Base-by-base conservation (phyloP, 37 sponge, comb jelly and placozoan genomes). In the Aplysina aerophoba region DNA sequence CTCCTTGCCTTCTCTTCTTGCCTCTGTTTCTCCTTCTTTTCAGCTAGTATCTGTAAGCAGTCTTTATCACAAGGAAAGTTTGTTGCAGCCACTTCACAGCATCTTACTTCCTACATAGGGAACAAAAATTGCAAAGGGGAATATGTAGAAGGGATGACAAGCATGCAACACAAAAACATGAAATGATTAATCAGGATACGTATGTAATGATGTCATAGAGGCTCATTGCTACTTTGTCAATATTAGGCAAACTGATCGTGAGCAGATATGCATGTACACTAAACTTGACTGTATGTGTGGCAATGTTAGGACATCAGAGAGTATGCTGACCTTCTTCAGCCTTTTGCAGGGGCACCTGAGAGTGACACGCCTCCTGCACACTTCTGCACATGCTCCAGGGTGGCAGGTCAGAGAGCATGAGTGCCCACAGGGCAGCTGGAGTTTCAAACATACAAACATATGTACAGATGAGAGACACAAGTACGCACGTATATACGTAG, bases 371-470 rank as follows among this genome's bases (percentile, higher is more conserved):
- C 73, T 85, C 59, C 61, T 74, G 61, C 96, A 96, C 31, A 39
- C 61, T n/a, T 74, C 17, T 16, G 84, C 53, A 81, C 96, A 96
- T 14, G 63, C 57, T 35, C 92, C 92, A 66, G 67, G 59, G 68
- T 96, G 96, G 73, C 96, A 96, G 2, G 19, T 53, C 36, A 73
- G 57, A 15, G 89, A 55, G 61, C 96, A 96, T 37, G 89, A 65
- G 73, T 96, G 96, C 36, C 96, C 94, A 88, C 96, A 96, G 4
- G 87, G 34, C 65, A 94, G 57, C 92, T 94, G 72, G n/a, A 36
- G 64, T 55, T 0, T 12, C 31, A 82, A 3, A 63, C 11, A 33
- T 59, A 59, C 11, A 28, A 13, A 65, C 31, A 11, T 33, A 65
- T 28, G 37, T 24, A 71, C 3, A 1, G 15, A 71, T 25, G 27